Percentiles rank a stretch among this genome's conserved stretches.
Conservation (phyloP, 2,113 vertebrate genomes). For the Artemisiospiza belli region DNA sequence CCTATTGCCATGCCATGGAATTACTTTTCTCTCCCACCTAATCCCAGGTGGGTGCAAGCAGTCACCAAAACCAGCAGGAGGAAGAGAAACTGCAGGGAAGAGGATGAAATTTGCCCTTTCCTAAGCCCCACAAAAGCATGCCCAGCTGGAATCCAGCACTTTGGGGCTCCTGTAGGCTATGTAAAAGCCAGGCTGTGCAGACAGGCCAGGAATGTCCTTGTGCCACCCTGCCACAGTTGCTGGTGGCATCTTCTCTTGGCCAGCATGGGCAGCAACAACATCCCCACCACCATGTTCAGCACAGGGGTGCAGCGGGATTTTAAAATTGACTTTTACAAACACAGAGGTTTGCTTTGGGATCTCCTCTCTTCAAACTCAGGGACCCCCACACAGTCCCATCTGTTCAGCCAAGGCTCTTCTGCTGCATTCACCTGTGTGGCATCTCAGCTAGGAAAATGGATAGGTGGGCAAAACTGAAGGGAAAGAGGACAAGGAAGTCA, state of each 20-base stretch:
- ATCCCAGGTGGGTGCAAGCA: fast-evolving
- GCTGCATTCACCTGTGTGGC: not conserved
- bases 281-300: fast-evolving
- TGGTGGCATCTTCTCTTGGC: not conserved
- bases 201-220: not conserved
- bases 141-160: not conserved
- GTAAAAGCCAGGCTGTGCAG: not conserved
- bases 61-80: not conserved
- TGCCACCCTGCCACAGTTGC: not conserved
- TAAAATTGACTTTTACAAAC: not conserved
- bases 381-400: fast-evolving
- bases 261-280: not conserved
- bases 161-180: not conserved
- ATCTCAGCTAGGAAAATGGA: not conserved
- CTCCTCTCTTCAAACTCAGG: not conserved
- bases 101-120: not conserved
- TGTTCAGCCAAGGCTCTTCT: not conserved
- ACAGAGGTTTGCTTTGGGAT: not conserved
- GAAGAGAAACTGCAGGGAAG: not conserved
- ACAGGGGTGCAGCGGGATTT: not conserved
- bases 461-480: not conserved
- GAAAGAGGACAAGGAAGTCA: not conserved
- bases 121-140: not conserved
- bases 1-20: not conserved
- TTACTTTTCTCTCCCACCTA: not conserved